phyloP scores from a whole-genome alignment of 2,797 vertebrate species.

The Trichosurus vulpecula region DNA sequence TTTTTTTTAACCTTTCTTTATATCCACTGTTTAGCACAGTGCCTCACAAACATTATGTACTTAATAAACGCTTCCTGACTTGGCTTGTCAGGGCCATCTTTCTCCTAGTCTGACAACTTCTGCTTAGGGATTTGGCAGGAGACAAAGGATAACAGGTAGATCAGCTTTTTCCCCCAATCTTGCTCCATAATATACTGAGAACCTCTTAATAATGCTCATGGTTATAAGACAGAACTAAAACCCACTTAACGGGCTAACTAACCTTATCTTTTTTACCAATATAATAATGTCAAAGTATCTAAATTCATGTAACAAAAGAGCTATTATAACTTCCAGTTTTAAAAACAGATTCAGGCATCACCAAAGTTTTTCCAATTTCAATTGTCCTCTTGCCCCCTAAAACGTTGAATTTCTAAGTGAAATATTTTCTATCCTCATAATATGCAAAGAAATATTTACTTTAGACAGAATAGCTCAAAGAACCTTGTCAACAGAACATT shows the following conservation, averaged over 20 bases:
- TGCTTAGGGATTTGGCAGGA: neutral
- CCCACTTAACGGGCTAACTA: neutral
- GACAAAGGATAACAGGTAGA: neutral
- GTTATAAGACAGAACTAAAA: neutral
- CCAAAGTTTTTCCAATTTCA: neutral
- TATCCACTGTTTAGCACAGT: neutral
- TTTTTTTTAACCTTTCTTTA: neutral
- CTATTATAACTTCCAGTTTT: neutral
- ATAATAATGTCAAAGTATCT: neutral
- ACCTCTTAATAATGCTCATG: neutral
- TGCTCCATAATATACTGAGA: neutral
- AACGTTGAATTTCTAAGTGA: neutral
- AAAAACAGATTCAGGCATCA: neutral
- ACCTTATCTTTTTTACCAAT: neutral
- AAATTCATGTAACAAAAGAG: neutral
- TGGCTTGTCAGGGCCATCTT: neutral
- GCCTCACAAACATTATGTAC: neutral
- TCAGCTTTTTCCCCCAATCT: neutral
- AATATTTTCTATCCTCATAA: neutral
- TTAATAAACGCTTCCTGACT: neutral
- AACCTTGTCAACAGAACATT: neutral
- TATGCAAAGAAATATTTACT: neutral
- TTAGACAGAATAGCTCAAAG: neutral
- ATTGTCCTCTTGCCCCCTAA: neutral
- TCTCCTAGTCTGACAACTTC: neutral